Evolutionary conservation across 1,140 invertebrate genomes (phyloP).

Genomic region (Atopsyche davidsoni): DNA sequence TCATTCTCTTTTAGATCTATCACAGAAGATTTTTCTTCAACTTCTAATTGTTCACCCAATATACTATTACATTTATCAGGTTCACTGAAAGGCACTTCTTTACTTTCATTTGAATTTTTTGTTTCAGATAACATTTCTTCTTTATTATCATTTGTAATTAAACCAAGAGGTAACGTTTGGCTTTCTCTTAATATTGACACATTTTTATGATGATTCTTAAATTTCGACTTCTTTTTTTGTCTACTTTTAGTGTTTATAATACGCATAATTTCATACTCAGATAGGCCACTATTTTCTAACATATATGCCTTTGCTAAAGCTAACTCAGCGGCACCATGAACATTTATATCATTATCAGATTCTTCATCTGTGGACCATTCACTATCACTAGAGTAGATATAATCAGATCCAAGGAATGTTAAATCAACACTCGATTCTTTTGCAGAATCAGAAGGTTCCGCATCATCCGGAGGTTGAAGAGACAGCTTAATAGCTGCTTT

Average conservation of each 20-base stretch:
- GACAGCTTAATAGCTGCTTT: slow-evolving; percentile 49
- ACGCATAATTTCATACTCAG: slow-evolving; percentile 62
- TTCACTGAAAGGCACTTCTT: slow-evolving; percentile 19
- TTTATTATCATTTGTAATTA: background rate
- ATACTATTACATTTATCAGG: background rate
- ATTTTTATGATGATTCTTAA: too few species aligned
- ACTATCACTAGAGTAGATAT: slow-evolving; percentile 10
- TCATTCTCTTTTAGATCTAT: too few species aligned
- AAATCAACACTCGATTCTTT: slow-evolving; percentile 10
- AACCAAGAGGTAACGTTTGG: too few species aligned
- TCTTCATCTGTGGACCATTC: slow-evolving; percentile 26
- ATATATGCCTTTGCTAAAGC: slow-evolving; percentile 55
- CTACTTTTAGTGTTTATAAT: slow-evolving; percentile 42
- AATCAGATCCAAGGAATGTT: slow-evolving; percentile 21
- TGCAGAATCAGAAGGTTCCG: background rate
- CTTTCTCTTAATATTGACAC: too few species aligned
- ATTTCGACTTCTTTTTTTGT: slow-evolving; percentile 33
- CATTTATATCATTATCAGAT: slow-evolving; percentile 31
- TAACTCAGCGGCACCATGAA: slow-evolving; percentile 32
- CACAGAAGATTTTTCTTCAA: background rate
- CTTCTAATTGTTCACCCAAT: background rate
- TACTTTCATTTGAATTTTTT: background rate
- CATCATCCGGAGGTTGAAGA: slow-evolving; percentile 32
- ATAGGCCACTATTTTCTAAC: slow-evolving; percentile 67
- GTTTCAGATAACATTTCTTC: too few species aligned